Evolutionary conservation across 2,113 vertebrate species (phyloP), one percentile per base, ranked within the genome.

Genomic region (Atractosteus spatula): DNA sequence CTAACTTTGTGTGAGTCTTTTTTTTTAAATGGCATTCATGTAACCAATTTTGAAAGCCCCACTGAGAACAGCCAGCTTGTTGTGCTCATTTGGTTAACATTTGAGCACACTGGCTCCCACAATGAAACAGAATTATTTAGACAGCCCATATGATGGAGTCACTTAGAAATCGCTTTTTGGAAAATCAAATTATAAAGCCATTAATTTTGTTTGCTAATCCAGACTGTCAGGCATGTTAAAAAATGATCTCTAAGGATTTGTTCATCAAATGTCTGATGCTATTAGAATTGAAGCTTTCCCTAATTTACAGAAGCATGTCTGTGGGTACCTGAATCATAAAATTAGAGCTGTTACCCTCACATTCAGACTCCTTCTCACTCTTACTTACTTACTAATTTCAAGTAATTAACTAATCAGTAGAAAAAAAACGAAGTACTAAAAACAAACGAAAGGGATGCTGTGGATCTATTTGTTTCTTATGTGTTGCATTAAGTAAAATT

Each of bases 171-270:
- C 66, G 80, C 86, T 91, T 86, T 88, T 63, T 76, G 75, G 76
- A 88, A 92, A 91, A 91, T 91, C 89, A 82, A 91, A 92, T 93
- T 91, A 92, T 86, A 87, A 83, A 87, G 84, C 88, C 91, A 90
- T 91, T 92, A 89, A 92, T 92, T 91, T 91, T 84, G 88, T 84
- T 84, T 82, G 85, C 89, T 92, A 91, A 92, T 93, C 90, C 88
- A 79, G 77, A 77, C 85, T 89, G 89, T 90, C 89, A 88, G 82
- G 75, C 82, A 80, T 81, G 80, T 79, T 78, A 81, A 84, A 89
- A 83, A 86, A 88, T 84, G 84, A 85, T 87, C 89, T 91, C 89
- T 70, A 73, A 84, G 88, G 87, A 83, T 82, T 80, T 85, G 86
- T 87, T 89, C 86, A 88, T 90, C 85, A 89, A 85, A 82, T 85